phyloP scores from a whole-genome alignment of 2,113 vertebrate species.

The Chaetura pelagica region DNA sequence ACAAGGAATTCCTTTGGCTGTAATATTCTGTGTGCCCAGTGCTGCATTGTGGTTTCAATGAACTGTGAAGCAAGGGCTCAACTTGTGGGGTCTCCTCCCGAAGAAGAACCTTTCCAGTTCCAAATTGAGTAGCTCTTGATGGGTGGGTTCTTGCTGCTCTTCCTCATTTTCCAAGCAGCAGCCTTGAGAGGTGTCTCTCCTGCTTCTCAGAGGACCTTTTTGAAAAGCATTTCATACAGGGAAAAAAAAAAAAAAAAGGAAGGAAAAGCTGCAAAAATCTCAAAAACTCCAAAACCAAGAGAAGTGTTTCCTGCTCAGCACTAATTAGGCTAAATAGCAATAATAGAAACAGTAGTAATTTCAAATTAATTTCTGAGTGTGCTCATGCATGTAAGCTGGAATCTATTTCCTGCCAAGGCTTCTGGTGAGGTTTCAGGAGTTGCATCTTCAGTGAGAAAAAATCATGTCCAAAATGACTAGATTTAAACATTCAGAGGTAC shows the following conservation, averaged over 20 bases:
- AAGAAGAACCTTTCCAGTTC: background rate
- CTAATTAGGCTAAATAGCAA: background rate
- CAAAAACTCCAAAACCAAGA: background rate
- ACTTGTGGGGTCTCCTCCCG: background rate
- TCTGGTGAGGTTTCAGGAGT: background rate
- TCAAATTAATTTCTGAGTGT: background rate
- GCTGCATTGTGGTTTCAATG: background rate
- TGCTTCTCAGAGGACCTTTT: background rate
- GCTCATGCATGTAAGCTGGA: background rate
- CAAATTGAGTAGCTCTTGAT: rapidly evolving
- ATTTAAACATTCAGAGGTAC: background rate
- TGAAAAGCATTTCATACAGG: background rate
- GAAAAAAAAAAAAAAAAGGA: background rate
- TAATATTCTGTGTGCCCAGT: background rate
- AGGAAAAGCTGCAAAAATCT: background rate
- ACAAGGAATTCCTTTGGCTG: background rate
- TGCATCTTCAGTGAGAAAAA: background rate
- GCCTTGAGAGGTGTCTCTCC: background rate
- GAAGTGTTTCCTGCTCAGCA: background rate
- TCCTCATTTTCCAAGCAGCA: background rate
- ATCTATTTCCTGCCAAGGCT: background rate
- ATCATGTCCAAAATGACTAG: background rate
- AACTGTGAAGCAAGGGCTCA: background rate
- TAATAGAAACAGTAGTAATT: background rate
- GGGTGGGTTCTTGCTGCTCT: background rate